Evolutionary conservation across 2,113 vertebrate species (phyloP).

Genomic region (Trematocara nigrifrons): DNA sequence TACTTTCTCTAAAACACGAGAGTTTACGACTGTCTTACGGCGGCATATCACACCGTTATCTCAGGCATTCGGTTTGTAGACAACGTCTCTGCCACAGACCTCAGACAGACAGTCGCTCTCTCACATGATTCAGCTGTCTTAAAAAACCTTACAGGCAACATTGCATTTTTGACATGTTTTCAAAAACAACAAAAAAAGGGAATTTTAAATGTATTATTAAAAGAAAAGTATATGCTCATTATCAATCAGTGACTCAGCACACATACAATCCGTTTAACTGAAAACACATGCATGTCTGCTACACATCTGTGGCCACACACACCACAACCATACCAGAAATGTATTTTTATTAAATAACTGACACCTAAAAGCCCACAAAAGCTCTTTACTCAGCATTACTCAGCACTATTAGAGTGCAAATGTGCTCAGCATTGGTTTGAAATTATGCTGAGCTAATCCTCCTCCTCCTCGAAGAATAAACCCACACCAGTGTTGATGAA

Average conservation of each 20-base stretch:
- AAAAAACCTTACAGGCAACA: not conserved
- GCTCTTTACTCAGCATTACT: slow-evolving; percentile 3
- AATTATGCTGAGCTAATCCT: slow-evolving; percentile 29
- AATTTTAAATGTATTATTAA: not conserved
- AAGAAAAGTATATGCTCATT: not conserved
- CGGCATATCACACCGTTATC: not conserved
- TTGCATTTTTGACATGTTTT: not conserved
- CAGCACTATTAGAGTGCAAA: not conserved
- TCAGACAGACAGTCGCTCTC: not conserved
- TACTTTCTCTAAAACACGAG: not conserved
- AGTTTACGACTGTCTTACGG: not conserved
- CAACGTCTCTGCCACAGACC: not conserved
- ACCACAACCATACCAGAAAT: not conserved
- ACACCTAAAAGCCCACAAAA: not conserved
- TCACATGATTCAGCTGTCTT: not conserved
- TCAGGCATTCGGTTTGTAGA: not conserved
- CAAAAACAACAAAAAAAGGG: not conserved
- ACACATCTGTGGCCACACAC: not conserved
- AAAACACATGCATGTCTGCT: not conserved
- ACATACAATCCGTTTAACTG: not conserved
- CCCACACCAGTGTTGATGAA: not conserved
- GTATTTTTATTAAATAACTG: not conserved
- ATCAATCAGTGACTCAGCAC: not conserved
- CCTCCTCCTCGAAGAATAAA: not conserved
- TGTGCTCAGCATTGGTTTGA: not conserved